Conservation (phyloP, 2,888 invertebrate species). For the Xanthostigma xanthostigma region DNA sequence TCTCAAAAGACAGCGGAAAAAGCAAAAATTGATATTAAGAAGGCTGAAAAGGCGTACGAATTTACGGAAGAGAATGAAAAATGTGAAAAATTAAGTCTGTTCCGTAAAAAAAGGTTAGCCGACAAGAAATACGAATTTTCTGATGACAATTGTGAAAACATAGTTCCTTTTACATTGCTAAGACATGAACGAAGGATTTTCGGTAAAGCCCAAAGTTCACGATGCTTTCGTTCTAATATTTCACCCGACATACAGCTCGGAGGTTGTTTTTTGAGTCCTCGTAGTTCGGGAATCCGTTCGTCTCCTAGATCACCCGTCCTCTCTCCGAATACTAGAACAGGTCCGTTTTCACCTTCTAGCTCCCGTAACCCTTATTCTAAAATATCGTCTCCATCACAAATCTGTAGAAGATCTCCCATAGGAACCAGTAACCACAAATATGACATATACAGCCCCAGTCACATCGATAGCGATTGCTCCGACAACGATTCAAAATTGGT, state of each 20-base stretch:
- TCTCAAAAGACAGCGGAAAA: conserved; percentile 18
- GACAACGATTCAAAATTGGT: conserved; percentile 28
- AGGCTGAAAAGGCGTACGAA: conserved; percentile 65
- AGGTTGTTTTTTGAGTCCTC: conserved; percentile 24
- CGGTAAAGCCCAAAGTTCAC: conserved; percentile 18
- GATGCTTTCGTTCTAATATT: neutral
- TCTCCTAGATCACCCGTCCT: conserved; percentile 26
- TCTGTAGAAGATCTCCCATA: conserved; percentile 23
- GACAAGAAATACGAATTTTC: conserved; percentile 88
- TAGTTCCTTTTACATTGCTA: conserved; percentile 47
- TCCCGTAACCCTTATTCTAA: conserved; percentile 23
- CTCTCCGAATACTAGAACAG: conserved; percentile 27
- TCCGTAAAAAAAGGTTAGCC: conserved; percentile 68
- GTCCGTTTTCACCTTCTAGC: conserved; percentile 26
- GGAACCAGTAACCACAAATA: conserved; percentile 28
- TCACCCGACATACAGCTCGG: neutral
- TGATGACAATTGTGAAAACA: conserved; percentile 55
- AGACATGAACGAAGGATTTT: conserved; percentile 28
- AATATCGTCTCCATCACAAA: conserved; percentile 11
- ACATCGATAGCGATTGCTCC: conserved; percentile 28
- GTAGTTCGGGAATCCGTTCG: conserved; percentile 17
- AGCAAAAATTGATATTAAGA: conserved; percentile 29
- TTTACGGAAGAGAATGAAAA: conserved; percentile 73
- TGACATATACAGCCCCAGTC: conserved; percentile 27
- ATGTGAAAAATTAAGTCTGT: conserved; percentile 74